A percentile compares a stretch with the other conserved stretches of the same genome.
These are phyloP conservation scores for Bathynomus jamesi DNA, from an alignment of 1,140 invertebrate species.

Conservation along the genomic window DNA sequence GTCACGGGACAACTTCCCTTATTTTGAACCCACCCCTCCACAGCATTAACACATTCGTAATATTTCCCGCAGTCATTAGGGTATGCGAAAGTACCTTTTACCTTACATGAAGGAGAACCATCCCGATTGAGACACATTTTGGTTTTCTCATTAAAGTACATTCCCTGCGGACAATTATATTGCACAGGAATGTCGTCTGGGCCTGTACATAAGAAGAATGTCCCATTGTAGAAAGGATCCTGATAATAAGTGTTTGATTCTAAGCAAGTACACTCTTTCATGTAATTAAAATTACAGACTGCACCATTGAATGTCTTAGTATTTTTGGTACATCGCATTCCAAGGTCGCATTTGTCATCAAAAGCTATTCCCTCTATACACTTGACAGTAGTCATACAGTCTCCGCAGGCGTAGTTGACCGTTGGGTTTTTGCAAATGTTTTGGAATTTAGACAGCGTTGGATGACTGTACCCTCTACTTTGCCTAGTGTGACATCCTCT, in stretches of 20 bases:
- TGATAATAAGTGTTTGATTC: slow-evolving; percentile 18
- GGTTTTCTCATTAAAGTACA: slow-evolving; percentile 9
- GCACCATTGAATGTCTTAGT: slow-evolving; percentile 10
- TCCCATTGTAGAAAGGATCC: slow-evolving; percentile 12
- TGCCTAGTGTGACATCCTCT: too few relatives aligned
- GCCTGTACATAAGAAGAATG: slow-evolving; percentile 21
- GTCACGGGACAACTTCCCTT: slow-evolving; percentile 5
- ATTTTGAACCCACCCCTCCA: slow-evolving; percentile 23
- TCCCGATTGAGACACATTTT: slow-evolving; percentile 14
- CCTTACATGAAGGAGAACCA: slow-evolving; percentile 15
- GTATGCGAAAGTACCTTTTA: slow-evolving; percentile 20
- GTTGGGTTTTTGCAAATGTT: too few relatives aligned
- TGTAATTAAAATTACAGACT: slow-evolving; percentile 17
- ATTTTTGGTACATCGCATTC: slow-evolving; percentile 9
- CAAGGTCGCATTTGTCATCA: slow-evolving; percentile 7
- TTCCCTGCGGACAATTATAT: slow-evolving; percentile 23
- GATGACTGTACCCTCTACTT: too few relatives aligned
- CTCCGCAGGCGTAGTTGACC: slow-evolving; percentile 22
- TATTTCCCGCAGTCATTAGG: slow-evolving; percentile 13
- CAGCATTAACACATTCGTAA: slow-evolving; percentile 20
- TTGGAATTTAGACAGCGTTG: too few relatives aligned
- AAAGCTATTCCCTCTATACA: slow-evolving; percentile 23
- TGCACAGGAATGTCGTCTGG: slow-evolving; percentile 3
- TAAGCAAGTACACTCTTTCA: slow-evolving; percentile 6
- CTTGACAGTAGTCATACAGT: slow-evolving; percentile 22